A percentile compares a stretch with the other conserved stretches of the same genome.
phyloP scores from a whole-genome alignment of 2,888 invertebrate genomes.

The Lydus trimaculatus region DNA sequence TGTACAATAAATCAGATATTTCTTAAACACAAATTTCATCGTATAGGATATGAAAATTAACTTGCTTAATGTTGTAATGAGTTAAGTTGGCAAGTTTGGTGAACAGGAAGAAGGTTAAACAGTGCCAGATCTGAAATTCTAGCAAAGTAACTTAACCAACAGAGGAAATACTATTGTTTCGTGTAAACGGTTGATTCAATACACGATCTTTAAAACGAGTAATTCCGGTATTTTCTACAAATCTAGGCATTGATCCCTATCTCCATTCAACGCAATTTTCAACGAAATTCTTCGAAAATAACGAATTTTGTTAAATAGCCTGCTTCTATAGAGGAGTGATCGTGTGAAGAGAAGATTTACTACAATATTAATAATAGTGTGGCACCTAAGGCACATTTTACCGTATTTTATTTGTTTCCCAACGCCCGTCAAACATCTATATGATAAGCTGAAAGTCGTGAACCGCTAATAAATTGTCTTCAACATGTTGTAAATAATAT shows the following conservation, averaged over 20 bases:
- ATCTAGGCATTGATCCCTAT: no score
- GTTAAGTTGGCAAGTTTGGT: slow-evolving; percentile 34
- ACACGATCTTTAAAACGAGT: neutral
- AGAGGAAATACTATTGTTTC: slow-evolving; percentile 4
- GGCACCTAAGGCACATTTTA: no score
- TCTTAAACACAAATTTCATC: slow-evolving; percentile 36
- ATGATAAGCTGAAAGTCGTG: neutral
- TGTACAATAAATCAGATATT: slow-evolving; percentile 34
- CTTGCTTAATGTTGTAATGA: slow-evolving; percentile 37
- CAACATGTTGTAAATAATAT: slow-evolving; percentile 30
- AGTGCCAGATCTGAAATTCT: neutral
- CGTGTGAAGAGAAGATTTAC: no score
- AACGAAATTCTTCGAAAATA: no score
- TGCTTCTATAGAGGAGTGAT: no score
- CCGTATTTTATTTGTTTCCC: neutral
- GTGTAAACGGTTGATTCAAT: slow-evolving; percentile 13
- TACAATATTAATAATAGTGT: slow-evolving; percentile 9
- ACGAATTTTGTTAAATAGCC: no score
- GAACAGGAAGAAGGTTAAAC: neutral
- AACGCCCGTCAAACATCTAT: neutral
- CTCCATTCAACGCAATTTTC: no score
- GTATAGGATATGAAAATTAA: slow-evolving; percentile 36
- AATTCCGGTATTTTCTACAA: no score
- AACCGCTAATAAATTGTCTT: slow-evolving; percentile 27
- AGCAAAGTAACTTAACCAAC: neutral